Base-by-base conservation (phyloP, 1,140 invertebrate genomes). In the Venustaconcha ellipsiformis region DNA sequence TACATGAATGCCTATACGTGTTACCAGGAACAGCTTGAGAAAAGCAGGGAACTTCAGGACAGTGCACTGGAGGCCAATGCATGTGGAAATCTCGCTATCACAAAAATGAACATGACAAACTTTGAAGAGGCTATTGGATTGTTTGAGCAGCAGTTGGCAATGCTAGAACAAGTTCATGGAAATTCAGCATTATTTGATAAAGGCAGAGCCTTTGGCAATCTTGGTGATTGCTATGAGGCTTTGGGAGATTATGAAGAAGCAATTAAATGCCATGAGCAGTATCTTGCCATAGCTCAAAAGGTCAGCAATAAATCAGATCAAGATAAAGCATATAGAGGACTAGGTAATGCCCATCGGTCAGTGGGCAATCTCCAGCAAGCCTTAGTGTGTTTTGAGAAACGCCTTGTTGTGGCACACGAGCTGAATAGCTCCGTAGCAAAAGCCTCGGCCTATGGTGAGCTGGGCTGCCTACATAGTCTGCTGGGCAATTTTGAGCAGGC, bases 171-270 rank as follows among this genome's bases (percentile, higher is more conserved):
- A 76, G 82, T 89, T 92, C 30, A 94, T 93, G 6, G 93, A 93
- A 62, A 92, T 94, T 76, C 89, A 67, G 86, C 87, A n/a, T 78
- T 89, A n/a, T 81, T 86, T 48, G 91, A 91, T 62, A 89, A 92
- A 88, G 92, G 95, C 0, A 87, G 95, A 83, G 96, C 96, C 0
- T 93, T 96, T 78, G 96, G 97, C 4, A 97, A 97, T 85, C 91
- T 99, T 2, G 97, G 96, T 1, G 96, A 99, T 85, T 99, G 97
- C 89, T 98, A 98, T 84, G 96, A 97, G 87, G 96, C 96, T 4
- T 90, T 98, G 3, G 95, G 96, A 1, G 96, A 98, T 88, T 95
- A 94, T 67, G 96, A 97, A 82, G 96, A 98, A 90, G 95, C 96
- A 1, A 93, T 96, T 1, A 96, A 96, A 88, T 98, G 95, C 86